Evolutionary conservation across 1,140 invertebrate species (phyloP), one percentile per base, ranked within the genome.

Genomic region (Rhizoglyphus robini): DNA sequence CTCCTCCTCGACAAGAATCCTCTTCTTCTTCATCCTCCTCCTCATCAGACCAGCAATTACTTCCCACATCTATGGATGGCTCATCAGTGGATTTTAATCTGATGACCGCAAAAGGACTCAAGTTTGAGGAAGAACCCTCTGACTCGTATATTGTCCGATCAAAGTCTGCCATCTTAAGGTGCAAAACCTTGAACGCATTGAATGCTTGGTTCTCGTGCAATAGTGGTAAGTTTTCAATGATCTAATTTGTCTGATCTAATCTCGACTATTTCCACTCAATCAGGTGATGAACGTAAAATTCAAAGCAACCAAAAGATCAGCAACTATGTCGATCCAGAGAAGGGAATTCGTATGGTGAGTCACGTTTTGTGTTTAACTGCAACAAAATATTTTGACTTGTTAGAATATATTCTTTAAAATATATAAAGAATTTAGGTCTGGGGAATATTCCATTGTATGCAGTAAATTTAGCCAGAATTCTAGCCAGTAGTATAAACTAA

Each of bases 321-420:
- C 36, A 65, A 65, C 25, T 65, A 65, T 60, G 64, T 65, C 18
- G 64, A 65, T 65, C 64, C 64, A 36, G n/a, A 57, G 31, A 65
- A 15, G 4, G 64, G 64, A n/a, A 65, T 65, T 38, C 57, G 64
- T 15, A 66, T 65, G 38, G 64, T 65, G 62, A 64, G 64, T 58
- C 25, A 15, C 4, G 5, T 59, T 59, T 41, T 41, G 36, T 18
- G 8, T 11, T 41, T 41, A n/a, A n/a, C n/a, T n/a, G n/a, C n/a
- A n/a, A n/a, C n/a, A n/a, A n/a, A n/a, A n/a, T n/a, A n/a, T n/a
- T n/a, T n/a, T n/a, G n/a, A n/a, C n/a, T n/a, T n/a, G n/a, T n/a
- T n/a, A n/a, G n/a, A n/a, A n/a, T n/a, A n/a, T n/a, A n/a, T n/a
- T n/a, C n/a, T n/a, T n/a, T n/a, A n/a, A n/a, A n/a, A n/a, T n/a